A percentile compares a stretch with the other conserved stretches of the same genome.
These are phyloP conservation scores for Polia nebulosa DNA, from an alignment of 2,888 invertebrate species.

Conservation along the genomic window DNA sequence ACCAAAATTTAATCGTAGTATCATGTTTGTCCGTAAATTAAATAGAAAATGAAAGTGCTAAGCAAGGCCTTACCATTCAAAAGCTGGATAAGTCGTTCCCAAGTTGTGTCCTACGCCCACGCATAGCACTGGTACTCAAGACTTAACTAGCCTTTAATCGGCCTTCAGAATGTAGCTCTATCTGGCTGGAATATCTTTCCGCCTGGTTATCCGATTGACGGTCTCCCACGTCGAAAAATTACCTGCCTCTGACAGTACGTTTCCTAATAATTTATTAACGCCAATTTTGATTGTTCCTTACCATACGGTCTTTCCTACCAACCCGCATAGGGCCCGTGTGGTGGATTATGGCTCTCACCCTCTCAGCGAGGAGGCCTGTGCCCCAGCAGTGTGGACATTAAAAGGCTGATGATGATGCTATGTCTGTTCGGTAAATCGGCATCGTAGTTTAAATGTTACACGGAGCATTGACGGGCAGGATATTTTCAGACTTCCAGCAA, in stretches of 20 bases:
- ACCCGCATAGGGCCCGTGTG: too few relatives aligned
- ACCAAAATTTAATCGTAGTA: too few relatives aligned
- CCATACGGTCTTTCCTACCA: too few relatives aligned
- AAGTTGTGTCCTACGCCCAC: background rate
- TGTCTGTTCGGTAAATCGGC: too few relatives aligned
- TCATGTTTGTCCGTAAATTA: too few relatives aligned
- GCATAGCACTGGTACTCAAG: too few relatives aligned
- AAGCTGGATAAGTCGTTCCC: background rate
- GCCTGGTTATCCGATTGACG: background rate
- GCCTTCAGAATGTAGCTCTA: background rate
- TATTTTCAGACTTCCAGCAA: conserved; percentile 14
- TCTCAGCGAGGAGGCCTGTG: too few relatives aligned
- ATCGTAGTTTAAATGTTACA: background rate
- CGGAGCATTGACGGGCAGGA: background rate
- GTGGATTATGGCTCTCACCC: too few relatives aligned
- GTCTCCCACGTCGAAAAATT: conserved; percentile 3
- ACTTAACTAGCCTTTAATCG: background rate
- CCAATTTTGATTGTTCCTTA: background rate
- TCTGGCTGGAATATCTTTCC: background rate
- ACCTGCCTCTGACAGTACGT: background rate
- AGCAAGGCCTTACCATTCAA: background rate
- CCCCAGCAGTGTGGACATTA: too few relatives aligned
- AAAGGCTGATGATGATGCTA: too few relatives aligned
- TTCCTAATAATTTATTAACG: conserved; percentile 13
- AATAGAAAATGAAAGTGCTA: background rate